These are phyloP conservation scores for Hirundichthys speculiger DNA, from an alignment of 2,113 vertebrate species.

Conservation along the genomic window DNA sequence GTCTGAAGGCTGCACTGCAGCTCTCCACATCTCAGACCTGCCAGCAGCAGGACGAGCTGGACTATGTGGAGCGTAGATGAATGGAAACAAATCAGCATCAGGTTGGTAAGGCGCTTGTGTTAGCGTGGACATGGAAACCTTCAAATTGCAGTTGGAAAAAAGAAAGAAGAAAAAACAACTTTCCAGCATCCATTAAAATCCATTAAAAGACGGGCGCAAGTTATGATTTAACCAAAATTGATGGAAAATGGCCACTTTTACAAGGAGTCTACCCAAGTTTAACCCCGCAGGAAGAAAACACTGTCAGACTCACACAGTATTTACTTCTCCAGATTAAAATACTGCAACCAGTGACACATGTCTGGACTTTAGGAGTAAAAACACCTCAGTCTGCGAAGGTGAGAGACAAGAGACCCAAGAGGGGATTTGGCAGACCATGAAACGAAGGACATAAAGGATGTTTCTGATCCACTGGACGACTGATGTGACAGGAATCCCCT, in stretches of 20 bases:
- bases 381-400: conserved; percentile 10
- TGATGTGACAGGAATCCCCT: conserved; percentile 12
- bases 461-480: not conserved
- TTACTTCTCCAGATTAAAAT: conserved; percentile 56
- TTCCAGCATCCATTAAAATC: too few relatives aligned
- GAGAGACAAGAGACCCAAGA: too few relatives aligned
- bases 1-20: conserved; percentile 35
- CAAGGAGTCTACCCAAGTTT: not conserved
- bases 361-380: conserved; percentile 22
- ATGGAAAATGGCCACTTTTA: not conserved
- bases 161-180: too few relatives aligned
- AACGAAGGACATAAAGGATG: too few relatives aligned
- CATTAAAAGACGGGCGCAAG: too few relatives aligned
- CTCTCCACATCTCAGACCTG: conserved; percentile 9
- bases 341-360: conserved; percentile 5
- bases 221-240: conserved; percentile 14
- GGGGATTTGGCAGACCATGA: too few relatives aligned
- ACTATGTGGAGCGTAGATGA: not conserved
- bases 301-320: conserved; percentile 33
- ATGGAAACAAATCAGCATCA: conserved; percentile 9
- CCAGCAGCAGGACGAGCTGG: conserved; percentile 19
- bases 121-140: conserved; percentile 9
- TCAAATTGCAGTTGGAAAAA: conserved; percentile 18
- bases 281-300: conserved; percentile 19
- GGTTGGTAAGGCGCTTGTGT: not conserved